These are phyloP conservation scores for Bugula neritina DNA, from an alignment of 2,888 invertebrate genomes.

Conservation along the genomic window DNA sequence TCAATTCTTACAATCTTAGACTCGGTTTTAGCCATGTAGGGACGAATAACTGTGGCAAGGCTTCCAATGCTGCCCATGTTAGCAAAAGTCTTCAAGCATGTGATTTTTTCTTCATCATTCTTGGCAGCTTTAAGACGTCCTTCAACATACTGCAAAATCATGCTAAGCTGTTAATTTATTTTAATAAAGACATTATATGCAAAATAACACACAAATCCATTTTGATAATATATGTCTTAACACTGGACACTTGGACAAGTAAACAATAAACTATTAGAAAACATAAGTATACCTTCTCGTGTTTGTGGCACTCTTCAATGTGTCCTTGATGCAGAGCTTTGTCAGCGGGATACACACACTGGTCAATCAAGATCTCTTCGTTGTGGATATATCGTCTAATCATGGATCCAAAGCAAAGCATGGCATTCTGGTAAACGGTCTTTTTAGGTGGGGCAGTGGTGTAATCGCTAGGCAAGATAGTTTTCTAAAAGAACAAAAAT, in stretches of 20 bases:
- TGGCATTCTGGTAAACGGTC: background rate
- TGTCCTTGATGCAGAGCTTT: background rate
- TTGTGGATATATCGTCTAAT: slow-evolving; percentile 8
- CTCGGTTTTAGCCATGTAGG: slow-evolving; percentile 35
- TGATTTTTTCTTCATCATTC: slow-evolving; percentile 34
- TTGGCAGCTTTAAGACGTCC: slow-evolving; percentile 31
- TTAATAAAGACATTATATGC: no score
- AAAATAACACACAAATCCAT: no score
- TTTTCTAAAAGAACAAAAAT: no score
- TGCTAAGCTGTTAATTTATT: no score
- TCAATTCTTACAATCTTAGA: slow-evolving; percentile 36
- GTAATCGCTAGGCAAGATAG: no score
- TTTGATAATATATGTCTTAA: no score
- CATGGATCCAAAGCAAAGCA: slow-evolving; percentile 11
- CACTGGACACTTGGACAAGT: no score
- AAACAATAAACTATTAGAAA: no score
- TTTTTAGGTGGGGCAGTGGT: no score
- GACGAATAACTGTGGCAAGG: slow-evolving; percentile 36
- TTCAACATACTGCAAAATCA: slow-evolving; percentile 27
- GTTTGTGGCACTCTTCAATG: background rate
- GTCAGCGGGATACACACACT: background rate
- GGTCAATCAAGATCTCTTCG: background rate
- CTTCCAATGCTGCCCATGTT: slow-evolving; percentile 44
- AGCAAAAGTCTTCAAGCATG: slow-evolving; percentile 45
- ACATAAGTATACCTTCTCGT: slow-evolving; percentile 18